A percentile compares a stretch with the other conserved stretches of the same genome.
Conservation (phyloP, 2,797 vertebrate genomes). For the Peromyscus attwateri region DNA sequence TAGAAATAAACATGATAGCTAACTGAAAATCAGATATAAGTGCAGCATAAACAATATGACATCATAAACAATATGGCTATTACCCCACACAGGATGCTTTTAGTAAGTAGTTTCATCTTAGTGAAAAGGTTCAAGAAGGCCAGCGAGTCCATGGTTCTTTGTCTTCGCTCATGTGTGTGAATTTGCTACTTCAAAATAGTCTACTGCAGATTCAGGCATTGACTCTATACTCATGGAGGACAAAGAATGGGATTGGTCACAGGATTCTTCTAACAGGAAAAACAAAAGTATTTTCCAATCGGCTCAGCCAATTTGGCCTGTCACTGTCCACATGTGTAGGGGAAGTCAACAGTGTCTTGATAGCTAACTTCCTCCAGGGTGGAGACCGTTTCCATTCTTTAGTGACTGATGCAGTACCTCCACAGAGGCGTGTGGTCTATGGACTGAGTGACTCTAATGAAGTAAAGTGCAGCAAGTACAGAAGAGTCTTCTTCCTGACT, state of each 20-base stretch:
- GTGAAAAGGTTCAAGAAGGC: neutral
- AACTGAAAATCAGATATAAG: neutral
- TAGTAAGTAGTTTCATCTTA: neutral
- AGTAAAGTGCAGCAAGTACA: conserved; percentile 13
- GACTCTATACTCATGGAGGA: neutral
- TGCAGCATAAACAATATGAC: neutral
- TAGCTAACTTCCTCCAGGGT: neutral
- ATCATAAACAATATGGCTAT: neutral
- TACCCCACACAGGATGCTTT: neutral
- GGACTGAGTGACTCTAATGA: conserved; percentile 2
- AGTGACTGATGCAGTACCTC: neutral
- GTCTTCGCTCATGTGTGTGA: neutral
- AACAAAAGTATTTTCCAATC: neutral
- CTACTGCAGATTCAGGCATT: neutral
- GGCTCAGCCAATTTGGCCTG: neutral
- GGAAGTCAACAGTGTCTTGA: neutral
- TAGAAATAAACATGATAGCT: neutral
- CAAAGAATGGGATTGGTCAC: neutral
- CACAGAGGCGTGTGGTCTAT: conserved; percentile 31
- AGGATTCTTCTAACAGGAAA: neutral
- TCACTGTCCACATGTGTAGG: neutral
- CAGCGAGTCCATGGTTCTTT: neutral
- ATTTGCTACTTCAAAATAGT: conserved; percentile 2
- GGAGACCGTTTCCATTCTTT: neutral
- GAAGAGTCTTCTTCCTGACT: conserved; percentile 15